Conservation (phyloP, 2,113 vertebrate genomes). For the Eptesicus fuscus region DNA sequence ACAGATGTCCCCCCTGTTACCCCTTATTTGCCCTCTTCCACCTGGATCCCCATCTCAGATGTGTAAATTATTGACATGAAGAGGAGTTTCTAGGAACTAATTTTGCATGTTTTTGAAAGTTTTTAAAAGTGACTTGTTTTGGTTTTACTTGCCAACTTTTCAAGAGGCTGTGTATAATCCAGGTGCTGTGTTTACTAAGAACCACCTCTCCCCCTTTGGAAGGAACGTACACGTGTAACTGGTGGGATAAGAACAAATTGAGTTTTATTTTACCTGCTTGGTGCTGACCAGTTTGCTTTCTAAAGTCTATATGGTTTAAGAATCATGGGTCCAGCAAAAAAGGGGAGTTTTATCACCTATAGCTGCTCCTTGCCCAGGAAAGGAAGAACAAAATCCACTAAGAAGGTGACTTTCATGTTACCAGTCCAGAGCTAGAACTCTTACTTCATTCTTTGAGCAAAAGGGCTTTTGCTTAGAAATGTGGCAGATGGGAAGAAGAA, state of each 20-base stretch:
- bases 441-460: neutral
- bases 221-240: neutral
- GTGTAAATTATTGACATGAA: neutral
- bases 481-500: neutral
- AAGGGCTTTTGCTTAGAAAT: neutral
- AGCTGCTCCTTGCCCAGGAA: neutral
- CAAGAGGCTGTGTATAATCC: neutral
- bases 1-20: too few species aligned
- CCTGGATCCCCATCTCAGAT: neutral
- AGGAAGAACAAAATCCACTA: neutral
- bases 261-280: neutral
- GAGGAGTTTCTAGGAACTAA: neutral
- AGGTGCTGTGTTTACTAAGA: neutral
- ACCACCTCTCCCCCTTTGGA: neutral
- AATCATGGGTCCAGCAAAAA: neutral
- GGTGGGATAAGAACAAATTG: neutral
- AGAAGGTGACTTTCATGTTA: neutral
- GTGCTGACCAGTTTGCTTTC: neutral
- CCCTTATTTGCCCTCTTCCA: too few species aligned
- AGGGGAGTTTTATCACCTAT: neutral
- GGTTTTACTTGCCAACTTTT: neutral
- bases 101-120: too few species aligned
- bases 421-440: neutral
- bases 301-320: neutral
- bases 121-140: neutral